A percentile compares a stretch with the other conserved stretches of the same genome.
Evolutionary conservation across 2,888 invertebrate genomes (phyloP).

Genomic region (Cremastinae sp.): DNA sequence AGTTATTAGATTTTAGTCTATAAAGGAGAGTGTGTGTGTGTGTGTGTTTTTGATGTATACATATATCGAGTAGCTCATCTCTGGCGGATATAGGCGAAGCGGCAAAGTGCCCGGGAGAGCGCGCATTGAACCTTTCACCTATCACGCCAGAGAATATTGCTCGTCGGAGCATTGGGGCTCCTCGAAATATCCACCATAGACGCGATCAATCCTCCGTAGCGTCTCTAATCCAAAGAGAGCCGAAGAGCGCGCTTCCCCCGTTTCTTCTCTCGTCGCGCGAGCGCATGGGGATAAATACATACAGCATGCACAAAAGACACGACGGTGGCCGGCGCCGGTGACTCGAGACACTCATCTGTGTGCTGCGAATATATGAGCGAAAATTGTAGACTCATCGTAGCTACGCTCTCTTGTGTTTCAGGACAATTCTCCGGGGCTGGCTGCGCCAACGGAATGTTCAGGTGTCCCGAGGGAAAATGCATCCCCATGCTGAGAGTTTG

Average conservation of each 20-base stretch:
- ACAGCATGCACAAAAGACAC: too few species aligned
- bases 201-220: neutral
- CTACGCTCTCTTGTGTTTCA: conserved; percentile 58
- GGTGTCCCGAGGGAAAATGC: conserved; percentile 93
- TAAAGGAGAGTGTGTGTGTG: conserved; percentile 8
- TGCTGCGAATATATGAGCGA: too few species aligned
- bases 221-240: neutral
- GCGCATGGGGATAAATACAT: too few species aligned
- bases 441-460: conserved; percentile 90
- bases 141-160: conserved; percentile 74
- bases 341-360: too few species aligned
- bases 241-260: too few species aligned
- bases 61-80: conserved; percentile 17
- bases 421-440: conserved; percentile 65
- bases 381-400: neutral
- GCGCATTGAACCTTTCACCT: conserved; percentile 77
- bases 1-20: too few species aligned
- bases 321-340: too few species aligned
- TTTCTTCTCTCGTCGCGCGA: too few species aligned
- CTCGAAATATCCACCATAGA: conserved; percentile 1
- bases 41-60: neutral
- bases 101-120: conserved; percentile 62
- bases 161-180: conserved; percentile 62
- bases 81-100: conserved; percentile 17
- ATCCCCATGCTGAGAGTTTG: conserved; percentile 93